phyloP scores from a whole-genome alignment of 2,113 vertebrate genomes.

The Corapipo altera region DNA sequence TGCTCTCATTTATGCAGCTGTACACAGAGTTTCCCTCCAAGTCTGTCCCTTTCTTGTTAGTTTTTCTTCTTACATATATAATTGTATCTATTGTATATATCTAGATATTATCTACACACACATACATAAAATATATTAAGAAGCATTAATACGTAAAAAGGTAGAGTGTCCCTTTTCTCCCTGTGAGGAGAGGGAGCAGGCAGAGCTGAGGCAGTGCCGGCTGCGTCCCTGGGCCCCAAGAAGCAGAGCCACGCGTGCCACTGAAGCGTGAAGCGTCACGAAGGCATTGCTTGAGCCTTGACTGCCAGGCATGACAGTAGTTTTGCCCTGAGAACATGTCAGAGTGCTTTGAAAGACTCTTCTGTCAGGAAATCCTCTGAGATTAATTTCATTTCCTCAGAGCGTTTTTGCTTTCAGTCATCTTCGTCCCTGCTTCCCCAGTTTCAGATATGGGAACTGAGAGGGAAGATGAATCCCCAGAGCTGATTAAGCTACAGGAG shows the following conservation, averaged over 20 bases:
- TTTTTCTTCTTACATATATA: not conserved
- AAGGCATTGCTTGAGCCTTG: not conserved
- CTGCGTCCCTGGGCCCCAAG: fast-evolving
- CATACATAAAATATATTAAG: fast-evolving
- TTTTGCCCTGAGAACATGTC: slow-evolving; percentile 11
- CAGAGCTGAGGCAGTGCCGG: not conserved
- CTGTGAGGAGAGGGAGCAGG: not conserved
- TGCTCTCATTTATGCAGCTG: not conserved
- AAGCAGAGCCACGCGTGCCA: fast-evolving
- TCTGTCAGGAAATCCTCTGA: slow-evolving; percentile 36
- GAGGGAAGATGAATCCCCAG: not conserved
- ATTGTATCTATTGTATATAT: not conserved
- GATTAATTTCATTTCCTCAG: slow-evolving; percentile 14
- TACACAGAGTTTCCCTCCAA: not conserved
- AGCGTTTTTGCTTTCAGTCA: not conserved
- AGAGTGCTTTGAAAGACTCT: not conserved
- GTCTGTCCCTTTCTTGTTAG: not conserved
- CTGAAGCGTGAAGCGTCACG: not conserved
- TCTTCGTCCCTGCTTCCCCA: not conserved
- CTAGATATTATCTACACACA: not conserved
- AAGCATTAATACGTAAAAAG: fast-evolving
- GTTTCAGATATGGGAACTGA: not conserved
- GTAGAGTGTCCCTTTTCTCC: not conserved
- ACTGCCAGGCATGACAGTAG: not conserved
- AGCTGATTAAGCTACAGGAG: not conserved